phyloP scores from a whole-genome alignment of 1,140 invertebrate species.

The Nasonia vitripennis region DNA sequence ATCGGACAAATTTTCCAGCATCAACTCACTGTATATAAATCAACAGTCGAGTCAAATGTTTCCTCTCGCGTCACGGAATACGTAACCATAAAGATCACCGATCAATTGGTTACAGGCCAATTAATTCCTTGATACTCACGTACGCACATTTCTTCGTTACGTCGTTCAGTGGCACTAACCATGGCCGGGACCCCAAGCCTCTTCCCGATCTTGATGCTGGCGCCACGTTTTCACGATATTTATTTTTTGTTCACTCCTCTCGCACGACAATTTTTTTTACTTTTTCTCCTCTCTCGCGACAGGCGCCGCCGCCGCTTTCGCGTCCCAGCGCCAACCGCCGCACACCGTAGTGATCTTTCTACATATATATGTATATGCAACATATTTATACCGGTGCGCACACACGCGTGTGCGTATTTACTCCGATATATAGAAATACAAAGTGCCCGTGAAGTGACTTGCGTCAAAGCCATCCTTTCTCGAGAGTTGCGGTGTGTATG shows the following conservation, averaged over 20 bases:
- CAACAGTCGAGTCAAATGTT: not conserved
- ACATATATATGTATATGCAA: not conserved
- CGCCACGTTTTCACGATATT: not conserved
- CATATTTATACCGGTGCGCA: not conserved
- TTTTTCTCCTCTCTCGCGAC: not conserved
- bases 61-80: not conserved
- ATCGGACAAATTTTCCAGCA: no score
- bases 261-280: not conserved
- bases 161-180: not conserved
- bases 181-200: not conserved
- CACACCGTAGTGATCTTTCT: not conserved
- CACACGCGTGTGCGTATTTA: not conserved
- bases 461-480: slow-evolving; percentile 33
- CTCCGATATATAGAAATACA: not conserved
- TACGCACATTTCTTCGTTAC: not conserved
- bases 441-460: slow-evolving; percentile 22
- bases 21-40: no score
- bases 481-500: not conserved
- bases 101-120: not conserved
- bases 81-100: not conserved
- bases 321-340: slow-evolving; percentile 26
- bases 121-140: not conserved
- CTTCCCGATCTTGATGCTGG: not conserved
- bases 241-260: not conserved
- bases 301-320: slow-evolving; percentile 28